A percentile compares a stretch with the other conserved stretches of the same genome.
Conservation (phyloP, 2,797 vertebrate species). For the Masticophis lateralis region DNA sequence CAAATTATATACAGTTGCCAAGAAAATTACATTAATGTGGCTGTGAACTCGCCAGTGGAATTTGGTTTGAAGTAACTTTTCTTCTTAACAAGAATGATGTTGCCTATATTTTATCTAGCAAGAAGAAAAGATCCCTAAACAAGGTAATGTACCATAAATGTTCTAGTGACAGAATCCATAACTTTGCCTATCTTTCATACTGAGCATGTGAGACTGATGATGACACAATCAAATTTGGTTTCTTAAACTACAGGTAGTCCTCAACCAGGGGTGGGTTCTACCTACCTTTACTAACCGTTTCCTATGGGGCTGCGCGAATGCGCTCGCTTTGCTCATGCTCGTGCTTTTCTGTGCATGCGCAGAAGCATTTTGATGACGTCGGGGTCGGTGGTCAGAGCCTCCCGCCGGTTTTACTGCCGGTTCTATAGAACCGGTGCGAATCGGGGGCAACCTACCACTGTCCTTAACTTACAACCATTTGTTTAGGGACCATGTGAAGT, state of each 20-base stretch:
- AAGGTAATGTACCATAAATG: background rate
- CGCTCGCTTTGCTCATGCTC: too few relatives aligned
- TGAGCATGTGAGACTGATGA: background rate
- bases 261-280: background rate
- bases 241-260: conserved; percentile 32
- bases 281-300: too few relatives aligned
- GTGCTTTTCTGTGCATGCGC: too few relatives aligned
- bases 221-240: conserved; percentile 9
- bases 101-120: background rate
- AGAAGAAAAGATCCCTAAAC: background rate
- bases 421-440: too few relatives aligned
- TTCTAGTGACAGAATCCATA: background rate
- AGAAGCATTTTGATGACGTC: too few relatives aligned
- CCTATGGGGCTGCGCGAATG: too few relatives aligned
- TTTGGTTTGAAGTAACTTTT: background rate
- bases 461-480: background rate
- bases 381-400: too few relatives aligned
- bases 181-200: background rate
- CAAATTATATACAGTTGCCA: background rate
- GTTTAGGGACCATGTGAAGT: background rate
- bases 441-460: too few relatives aligned
- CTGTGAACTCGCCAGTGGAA: background rate
- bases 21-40: background rate
- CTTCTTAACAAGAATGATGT: background rate
- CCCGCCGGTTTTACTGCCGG: too few relatives aligned